phyloP scores from a whole-genome alignment of 2,888 invertebrate species.

The Caenorhabditis imperialis region DNA sequence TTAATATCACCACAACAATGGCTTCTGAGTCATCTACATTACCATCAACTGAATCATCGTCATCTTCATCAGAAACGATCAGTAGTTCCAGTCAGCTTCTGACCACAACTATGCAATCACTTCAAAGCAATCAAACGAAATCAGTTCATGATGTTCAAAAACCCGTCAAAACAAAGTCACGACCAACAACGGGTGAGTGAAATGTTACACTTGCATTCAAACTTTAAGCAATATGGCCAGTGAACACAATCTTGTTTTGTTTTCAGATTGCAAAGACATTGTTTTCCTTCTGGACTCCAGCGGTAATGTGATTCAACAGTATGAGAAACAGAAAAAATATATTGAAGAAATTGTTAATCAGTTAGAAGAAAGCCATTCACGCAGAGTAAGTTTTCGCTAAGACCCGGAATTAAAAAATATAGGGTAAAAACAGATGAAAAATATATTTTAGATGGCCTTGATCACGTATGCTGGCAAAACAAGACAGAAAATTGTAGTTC shows the following conservation, averaged over 20 bases:
- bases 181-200: constrained; percentile 38
- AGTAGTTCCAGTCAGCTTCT: too few species aligned
- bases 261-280: constrained; percentile 60
- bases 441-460: constrained; percentile 46
- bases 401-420: too few species aligned
- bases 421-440: too few species aligned
- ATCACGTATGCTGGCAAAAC: constrained; percentile 60
- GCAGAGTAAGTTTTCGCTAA: too few species aligned
- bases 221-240: constrained; percentile 1
- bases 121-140: too few species aligned
- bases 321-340: constrained; percentile 60
- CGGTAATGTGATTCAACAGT: constrained; percentile 61
- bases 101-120: constrained; percentile 8
- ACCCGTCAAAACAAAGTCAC: constrained; percentile 20
- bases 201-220: constrained; percentile 20
- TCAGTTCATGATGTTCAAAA: too few species aligned
- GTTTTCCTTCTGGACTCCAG: constrained; percentile 63
- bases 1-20: constrained; percentile 4
- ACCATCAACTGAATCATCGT: constrained; percentile 26
- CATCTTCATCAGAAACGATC: too few species aligned
- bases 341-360: constrained; percentile 54
- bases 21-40: constrained; percentile 26
- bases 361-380: constrained; percentile 24
- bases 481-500: constrained; percentile 60
- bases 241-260: constrained; percentile 4